Evolutionary conservation across 2,797 vertebrate species (phyloP), one percentile per base, ranked within the genome.

Genomic region (Myripristis jacobus): DNA sequence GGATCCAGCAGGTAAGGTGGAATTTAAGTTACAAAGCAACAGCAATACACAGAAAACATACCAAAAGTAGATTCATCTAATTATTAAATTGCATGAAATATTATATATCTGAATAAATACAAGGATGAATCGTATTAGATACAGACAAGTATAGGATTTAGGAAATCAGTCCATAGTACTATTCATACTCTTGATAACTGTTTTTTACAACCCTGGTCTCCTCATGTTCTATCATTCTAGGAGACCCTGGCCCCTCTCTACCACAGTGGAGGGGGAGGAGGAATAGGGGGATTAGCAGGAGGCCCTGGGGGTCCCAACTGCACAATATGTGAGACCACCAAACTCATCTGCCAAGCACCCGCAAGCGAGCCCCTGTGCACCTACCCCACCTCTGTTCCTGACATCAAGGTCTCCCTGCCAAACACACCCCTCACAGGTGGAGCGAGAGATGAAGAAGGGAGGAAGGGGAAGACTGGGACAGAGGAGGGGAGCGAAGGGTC

Each of bases 1-100:
- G 93, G 73, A 94, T 93, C 72, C 93, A 94, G 72, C 94, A 94
- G 89, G 94, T 95, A 83, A 86, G 80, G 63, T 56, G 10, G 21
- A 57, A 47, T 60, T 38, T 63, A 3, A 50, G 15, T 79, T 50
- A 2, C 16, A 66, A 69, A 18, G 8, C 15, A 27, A n/a, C 16
- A 1, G 4, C 46, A 62, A 60, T 9, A 52, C 6, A 57, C 0
- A 24, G 19, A 38, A 62, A 47, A 51, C 11, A 24, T 25, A 31
- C 29, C 29, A 41, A 41, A 41, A 13, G 38, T 41, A 3, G 13
- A 4, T 41, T 41, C 12, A 41, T 41, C 9, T 31, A 31, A 10
- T 38, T 38, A 38, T 38, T 38, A 38, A 12, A 38, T 38, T 38
- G 36, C 13, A 38, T 38, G 9, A 38, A 12, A 38, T 43, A 43